A percentile compares a stretch with the other conserved stretches of the same genome.
Evolutionary conservation across 2,797 vertebrate genomes (phyloP).

Genomic region (Chloroceryle inda): DNA sequence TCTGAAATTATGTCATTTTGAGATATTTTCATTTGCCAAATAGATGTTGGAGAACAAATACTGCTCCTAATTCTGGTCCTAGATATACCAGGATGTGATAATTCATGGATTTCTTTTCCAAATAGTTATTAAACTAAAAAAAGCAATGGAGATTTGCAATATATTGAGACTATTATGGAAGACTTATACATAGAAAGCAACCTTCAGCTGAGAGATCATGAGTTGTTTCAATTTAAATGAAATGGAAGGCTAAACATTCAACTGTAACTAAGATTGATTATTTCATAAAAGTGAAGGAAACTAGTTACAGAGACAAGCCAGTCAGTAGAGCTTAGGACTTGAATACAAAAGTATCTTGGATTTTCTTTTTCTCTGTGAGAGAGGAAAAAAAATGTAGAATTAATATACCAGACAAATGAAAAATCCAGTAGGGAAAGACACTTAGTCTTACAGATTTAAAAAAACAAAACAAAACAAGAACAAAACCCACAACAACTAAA

Average conservation of each 20-base stretch:
- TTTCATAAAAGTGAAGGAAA: constrained; percentile 19
- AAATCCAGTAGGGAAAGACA: not conserved
- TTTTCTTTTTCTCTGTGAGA: not conserved
- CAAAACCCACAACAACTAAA: no score
- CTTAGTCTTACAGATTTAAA: not conserved
- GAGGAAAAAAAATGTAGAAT: not conserved
- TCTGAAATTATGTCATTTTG: constrained; percentile 2
- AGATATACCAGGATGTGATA: not conserved
- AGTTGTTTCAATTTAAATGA: constrained; percentile 48
- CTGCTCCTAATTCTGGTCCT: not conserved
- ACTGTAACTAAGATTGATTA: constrained; percentile 28
- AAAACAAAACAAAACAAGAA: no score
- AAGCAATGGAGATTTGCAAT: constrained; percentile 10
- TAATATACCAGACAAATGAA: not conserved
- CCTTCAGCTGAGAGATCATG: not conserved
- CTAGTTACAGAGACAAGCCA: not conserved
- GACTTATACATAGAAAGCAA: not conserved
- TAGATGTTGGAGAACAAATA: constrained; percentile 28
- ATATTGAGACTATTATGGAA: not conserved
- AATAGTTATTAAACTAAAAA: constrained; percentile 33
- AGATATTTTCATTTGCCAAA: not conserved
- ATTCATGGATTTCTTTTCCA: constrained; percentile 20
- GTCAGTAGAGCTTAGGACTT: not conserved
- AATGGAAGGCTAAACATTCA: constrained; percentile 13
- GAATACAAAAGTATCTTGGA: not conserved